These are phyloP conservation scores for Ataeniobius toweri DNA, from an alignment of 2,797 vertebrate genomes.

Conservation along the genomic window DNA sequence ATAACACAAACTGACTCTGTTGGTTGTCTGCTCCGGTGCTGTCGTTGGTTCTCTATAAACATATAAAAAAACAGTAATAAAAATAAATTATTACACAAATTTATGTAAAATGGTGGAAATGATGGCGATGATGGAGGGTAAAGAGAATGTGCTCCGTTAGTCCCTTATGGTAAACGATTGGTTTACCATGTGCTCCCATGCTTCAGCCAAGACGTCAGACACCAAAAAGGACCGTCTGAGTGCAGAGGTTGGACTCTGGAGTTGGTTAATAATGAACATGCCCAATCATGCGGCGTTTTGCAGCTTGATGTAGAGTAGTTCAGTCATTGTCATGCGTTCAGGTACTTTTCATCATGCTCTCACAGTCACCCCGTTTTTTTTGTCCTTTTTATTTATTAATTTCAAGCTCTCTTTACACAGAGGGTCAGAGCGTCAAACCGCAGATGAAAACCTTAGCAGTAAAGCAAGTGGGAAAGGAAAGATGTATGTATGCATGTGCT, in stretches of 20 bases:
- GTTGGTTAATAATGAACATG: constrained; percentile 73
- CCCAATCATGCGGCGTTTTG: constrained; percentile 72
- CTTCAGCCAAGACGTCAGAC: constrained; percentile 70
- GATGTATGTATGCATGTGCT: constrained; percentile 77
- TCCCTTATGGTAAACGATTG: constrained; percentile 76
- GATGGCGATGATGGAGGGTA: constrained; percentile 70
- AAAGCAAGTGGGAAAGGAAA: constrained; percentile 48
- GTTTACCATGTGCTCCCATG: constrained; percentile 84
- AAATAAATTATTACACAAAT: constrained; percentile 90
- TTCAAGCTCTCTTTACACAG: constrained; percentile 64
- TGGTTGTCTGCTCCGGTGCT: constrained; percentile 85
- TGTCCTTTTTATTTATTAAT: constrained; percentile 18
- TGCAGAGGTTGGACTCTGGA: constrained; percentile 57
- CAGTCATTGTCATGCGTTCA: constrained; percentile 74
- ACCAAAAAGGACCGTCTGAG: constrained; percentile 58
- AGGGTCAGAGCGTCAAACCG: constrained; percentile 66
- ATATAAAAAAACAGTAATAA: constrained; percentile 88
- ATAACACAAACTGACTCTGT: constrained; percentile 88
- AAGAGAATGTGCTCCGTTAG: constrained; percentile 75
- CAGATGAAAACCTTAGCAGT: constrained; percentile 50
- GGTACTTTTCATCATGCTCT: constrained; percentile 71
- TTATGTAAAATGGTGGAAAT: constrained; percentile 68
- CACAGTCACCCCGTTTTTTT: constrained; percentile 58
- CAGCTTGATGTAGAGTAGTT: constrained; percentile 57
- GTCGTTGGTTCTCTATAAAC: constrained; percentile 85